Base-by-base conservation (phyloP, 37 sponge, comb jelly and placozoan genomes). In the Corticium candelabrum region DNA sequence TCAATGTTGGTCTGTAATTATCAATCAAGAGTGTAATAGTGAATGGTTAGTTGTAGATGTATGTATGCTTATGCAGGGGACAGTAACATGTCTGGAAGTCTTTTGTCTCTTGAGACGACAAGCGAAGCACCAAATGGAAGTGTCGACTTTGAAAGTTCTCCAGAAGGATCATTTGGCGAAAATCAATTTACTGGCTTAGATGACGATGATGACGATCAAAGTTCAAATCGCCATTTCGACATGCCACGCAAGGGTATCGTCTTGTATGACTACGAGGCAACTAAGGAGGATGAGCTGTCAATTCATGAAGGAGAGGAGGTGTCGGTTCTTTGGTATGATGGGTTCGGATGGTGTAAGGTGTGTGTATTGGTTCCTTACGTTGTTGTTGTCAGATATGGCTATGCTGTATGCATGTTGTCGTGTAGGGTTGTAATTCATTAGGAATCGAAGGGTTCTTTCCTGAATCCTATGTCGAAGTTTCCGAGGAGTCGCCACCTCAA, bases 321-420 rank as follows among this genome's bases (percentile, higher is more conserved):
- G 33, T 85, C 85, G 38, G 80, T 92, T 2, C 36, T 89, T 21
- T 89, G 89, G 93, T 89, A 88, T 40, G 90, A 92, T 76, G 93
- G 93, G 5, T 87, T 86, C 68, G 93, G 93, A 0, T 92, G 93
- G 93, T 79, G 84, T 76, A 89, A 92, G 68, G 83, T 82, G 7
- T 27, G 80, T 1, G 37, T 50, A 11, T 11, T 50, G 11, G 62
- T 27, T 50, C 21, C 21, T 50, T 50, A 27, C 62, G 11, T 50
- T 50, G 11, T 50, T 50, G 11, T 50, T 50, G 11, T 50, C 62
- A 27, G 11, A 27, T 11, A 50, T 50, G 62, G 62, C 21, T 50
- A 27, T 21, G 62, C 62, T 50, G n/a, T n/a, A n/a, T n/a, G n/a
- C n/a, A n/a, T n/a, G n/a, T n/a, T n/a, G n/a, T 78, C 35, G 1